Conservation (phyloP, 2,797 vertebrate genomes). For the Erethizon dorsatum region DNA sequence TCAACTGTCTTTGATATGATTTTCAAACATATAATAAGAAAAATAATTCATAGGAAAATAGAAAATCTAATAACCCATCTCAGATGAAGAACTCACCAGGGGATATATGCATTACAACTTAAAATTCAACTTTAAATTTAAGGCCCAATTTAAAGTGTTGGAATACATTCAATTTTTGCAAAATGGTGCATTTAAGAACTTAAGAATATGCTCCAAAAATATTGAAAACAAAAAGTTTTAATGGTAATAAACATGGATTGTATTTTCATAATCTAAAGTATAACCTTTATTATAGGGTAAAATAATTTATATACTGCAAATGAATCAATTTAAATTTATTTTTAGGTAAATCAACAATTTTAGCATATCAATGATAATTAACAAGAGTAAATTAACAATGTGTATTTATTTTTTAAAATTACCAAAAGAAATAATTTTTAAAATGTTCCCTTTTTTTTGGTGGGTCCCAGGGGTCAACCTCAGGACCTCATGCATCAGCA, state of each 20-base stretch:
- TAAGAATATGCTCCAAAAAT: not conserved
- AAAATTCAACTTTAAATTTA: constrained; percentile 14
- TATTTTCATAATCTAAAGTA: constrained; percentile 46
- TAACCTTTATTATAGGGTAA: constrained; percentile 15
- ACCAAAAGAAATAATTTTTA: constrained; percentile 14
- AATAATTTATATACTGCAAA: constrained; percentile 36
- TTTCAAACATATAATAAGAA: not conserved
- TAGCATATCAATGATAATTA: constrained; percentile 50
- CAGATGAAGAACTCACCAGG: not conserved
- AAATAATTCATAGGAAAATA: constrained; percentile 48
- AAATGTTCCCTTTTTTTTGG: not conserved
- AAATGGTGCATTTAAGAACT: not conserved
- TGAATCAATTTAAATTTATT: constrained; percentile 49
- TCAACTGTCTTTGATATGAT: not conserved
- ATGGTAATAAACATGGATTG: not conserved
- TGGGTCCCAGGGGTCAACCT: no score
- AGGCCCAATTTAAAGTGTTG: constrained; percentile 1
- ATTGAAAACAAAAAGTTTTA: constrained; percentile 22
- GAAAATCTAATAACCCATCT: not conserved
- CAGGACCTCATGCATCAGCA: no score
- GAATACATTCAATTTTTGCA: not conserved
- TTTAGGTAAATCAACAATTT: constrained; percentile 45
- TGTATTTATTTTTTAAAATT: constrained; percentile 47
- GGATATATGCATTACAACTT: not conserved
- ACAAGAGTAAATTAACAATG: constrained; percentile 36